These are phyloP conservation scores for Hydropsyche betteni DNA, from an alignment of 2,888 invertebrate species.

Conservation along the genomic window DNA sequence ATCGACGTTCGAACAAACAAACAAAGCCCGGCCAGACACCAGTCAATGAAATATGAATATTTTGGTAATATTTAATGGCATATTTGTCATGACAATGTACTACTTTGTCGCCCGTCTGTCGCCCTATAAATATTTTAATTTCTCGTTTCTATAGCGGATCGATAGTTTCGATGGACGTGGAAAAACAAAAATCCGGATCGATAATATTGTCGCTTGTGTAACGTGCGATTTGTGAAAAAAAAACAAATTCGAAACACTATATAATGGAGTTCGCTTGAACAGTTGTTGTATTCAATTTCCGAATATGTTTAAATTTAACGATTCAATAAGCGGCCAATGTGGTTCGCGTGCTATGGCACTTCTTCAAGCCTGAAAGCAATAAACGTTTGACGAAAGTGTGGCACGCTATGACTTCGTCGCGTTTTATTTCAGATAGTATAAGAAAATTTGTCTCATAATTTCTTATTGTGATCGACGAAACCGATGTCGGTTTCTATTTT, in stretches of 20 bases:
- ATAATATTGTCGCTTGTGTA: neutral
- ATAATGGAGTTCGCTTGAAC: too few relatives aligned
- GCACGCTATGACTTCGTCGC: conserved; percentile 39
- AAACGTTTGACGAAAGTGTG: conserved; percentile 32
- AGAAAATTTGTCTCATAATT: conserved; percentile 12
- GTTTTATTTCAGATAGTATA: conserved; percentile 33
- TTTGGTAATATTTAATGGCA: conserved; percentile 16
- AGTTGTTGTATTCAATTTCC: conserved; percentile 1
- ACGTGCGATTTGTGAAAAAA: too few relatives aligned
- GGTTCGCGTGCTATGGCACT: conserved; percentile 40
- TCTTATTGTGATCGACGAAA: neutral
- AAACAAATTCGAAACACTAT: too few relatives aligned
- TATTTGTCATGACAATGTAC: neutral
- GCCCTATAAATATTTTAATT: conserved; percentile 31
- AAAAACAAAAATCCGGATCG: neutral
- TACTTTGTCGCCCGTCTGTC: neutral
- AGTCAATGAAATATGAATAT: neutral
- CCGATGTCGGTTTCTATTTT: neutral
- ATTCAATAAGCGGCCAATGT: conserved; percentile 30
- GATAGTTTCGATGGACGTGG: neutral
- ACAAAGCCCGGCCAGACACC: neutral
- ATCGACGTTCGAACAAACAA: conserved; percentile 1
- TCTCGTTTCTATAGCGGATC: neutral
- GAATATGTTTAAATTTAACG: conserved; percentile 5
- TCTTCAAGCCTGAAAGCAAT: conserved; percentile 33